Evolutionary conservation across 1,140 invertebrate genomes (phyloP).

Genomic region (Trissolcus basalis): DNA sequence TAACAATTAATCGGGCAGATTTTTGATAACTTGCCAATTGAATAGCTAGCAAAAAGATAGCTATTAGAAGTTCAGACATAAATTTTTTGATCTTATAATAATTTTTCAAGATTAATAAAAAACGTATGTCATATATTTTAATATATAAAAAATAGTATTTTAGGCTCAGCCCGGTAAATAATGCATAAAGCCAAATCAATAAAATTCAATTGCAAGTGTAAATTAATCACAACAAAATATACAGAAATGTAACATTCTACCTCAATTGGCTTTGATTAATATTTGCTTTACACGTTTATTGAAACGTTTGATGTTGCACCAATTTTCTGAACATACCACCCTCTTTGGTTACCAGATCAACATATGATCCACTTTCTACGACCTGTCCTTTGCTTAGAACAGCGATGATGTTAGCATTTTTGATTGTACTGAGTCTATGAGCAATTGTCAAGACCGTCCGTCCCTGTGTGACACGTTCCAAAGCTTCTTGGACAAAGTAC

Average conservation of each 20-base stretch:
- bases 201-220: neutral
- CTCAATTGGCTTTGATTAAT: slow-evolving; percentile 1
- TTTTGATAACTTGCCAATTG: too few relatives aligned
- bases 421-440: slow-evolving; percentile 93
- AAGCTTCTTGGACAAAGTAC: slow-evolving; percentile 88
- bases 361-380: slow-evolving; percentile 89
- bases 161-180: too few relatives aligned
- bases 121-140: too few relatives aligned
- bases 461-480: slow-evolving; percentile 88
- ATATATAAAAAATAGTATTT: too few relatives aligned
- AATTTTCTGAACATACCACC: slow-evolving; percentile 81
- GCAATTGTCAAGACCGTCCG: slow-evolving; percentile 95
- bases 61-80: too few relatives aligned
- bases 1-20: too few relatives aligned
- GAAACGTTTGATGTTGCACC: slow-evolving; percentile 81
- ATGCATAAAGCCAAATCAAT: neutral
- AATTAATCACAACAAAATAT: neutral
- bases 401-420: slow-evolving; percentile 92
- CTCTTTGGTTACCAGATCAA: slow-evolving; percentile 79
- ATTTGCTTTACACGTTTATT: slow-evolving; percentile 30
- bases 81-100: too few relatives aligned
- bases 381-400: slow-evolving; percentile 90
- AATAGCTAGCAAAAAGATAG: too few relatives aligned
- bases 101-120: too few relatives aligned
- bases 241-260: neutral